Percentiles rank a stretch among this genome's conserved stretches.
Evolutionary conservation across 1,140 invertebrate genomes (phyloP).

Genomic region (Leptinotarsa undecemlineata): DNA sequence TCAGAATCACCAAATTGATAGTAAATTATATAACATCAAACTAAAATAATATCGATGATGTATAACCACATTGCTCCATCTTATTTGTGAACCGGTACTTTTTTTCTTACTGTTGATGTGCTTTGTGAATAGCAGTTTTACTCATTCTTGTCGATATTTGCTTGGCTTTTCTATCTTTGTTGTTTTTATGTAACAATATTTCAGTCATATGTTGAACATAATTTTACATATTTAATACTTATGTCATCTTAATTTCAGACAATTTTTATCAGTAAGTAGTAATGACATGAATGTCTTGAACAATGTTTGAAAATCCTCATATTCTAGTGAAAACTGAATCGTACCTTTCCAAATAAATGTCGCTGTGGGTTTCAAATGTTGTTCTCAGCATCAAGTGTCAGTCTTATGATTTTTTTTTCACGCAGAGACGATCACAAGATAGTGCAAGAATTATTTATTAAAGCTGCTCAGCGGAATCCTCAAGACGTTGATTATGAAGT

Average conservation of each 20-base stretch:
- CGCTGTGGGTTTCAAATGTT: neutral
- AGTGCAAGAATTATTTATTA: constrained; percentile 81
- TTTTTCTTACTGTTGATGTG: neutral
- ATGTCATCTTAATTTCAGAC: no score
- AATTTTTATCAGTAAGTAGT: no score
- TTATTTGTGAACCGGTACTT: neutral
- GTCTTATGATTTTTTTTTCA: constrained; percentile 26
- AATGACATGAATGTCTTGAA: neutral
- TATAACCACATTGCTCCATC: neutral
- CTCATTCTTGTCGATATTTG: neutral
- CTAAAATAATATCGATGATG: neutral
- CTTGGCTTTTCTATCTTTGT: neutral
- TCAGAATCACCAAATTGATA: no score
- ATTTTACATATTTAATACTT: no score
- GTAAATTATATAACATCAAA: neutral
- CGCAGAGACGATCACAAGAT: constrained; percentile 65
- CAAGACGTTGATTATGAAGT: constrained; percentile 87
- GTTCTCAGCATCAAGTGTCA: neutral
- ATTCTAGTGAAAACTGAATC: no score
- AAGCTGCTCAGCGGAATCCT: constrained; percentile 81
- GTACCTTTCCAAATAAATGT: no score
- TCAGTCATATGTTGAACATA: no score
- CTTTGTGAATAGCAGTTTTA: constrained; percentile 19
- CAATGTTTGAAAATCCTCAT: neutral
- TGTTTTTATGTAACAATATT: no score